Percentiles rank a stretch among this genome's conserved stretches.
These are phyloP conservation scores for Elanus axillaris DNA, from an alignment of 2,113 vertebrate species.

Conservation along the genomic window DNA sequence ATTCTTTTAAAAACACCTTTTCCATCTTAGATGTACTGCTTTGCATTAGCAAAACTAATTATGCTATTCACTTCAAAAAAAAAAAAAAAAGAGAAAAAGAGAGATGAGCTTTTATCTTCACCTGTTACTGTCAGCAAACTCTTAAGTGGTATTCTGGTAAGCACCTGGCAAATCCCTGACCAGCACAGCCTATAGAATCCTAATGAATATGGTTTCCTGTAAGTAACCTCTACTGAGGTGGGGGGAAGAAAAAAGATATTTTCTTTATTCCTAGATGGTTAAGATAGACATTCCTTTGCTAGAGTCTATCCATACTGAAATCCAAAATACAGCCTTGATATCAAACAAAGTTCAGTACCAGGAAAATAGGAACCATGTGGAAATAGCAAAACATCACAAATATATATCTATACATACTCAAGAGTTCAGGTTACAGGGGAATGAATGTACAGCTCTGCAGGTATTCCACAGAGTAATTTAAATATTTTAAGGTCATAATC, in stretches of 20 bases:
- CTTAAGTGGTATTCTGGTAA: background rate
- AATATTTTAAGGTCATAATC: background rate
- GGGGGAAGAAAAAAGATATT: background rate
- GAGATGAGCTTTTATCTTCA: background rate
- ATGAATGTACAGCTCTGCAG: background rate
- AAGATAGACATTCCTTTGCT: background rate
- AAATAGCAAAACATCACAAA: background rate
- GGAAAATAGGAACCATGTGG: background rate
- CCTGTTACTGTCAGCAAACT: background rate
- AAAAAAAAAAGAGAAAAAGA: background rate
- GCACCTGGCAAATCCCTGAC: background rate
- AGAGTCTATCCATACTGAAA: background rate
- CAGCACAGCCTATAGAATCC: background rate
- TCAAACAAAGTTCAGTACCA: background rate
- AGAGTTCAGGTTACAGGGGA: background rate
- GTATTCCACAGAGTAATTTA: background rate
- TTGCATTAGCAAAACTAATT: background rate
- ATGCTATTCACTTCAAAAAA: background rate
- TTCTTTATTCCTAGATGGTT: background rate
- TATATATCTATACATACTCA: background rate
- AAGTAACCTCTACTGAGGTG: background rate
- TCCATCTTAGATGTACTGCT: background rate
- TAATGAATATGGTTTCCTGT: background rate
- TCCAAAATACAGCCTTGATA: background rate
- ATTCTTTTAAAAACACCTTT: background rate